These are phyloP conservation scores for Drosophila orena DNA, from an alignment of 1,140 invertebrate genomes.

Conservation along the genomic window DNA sequence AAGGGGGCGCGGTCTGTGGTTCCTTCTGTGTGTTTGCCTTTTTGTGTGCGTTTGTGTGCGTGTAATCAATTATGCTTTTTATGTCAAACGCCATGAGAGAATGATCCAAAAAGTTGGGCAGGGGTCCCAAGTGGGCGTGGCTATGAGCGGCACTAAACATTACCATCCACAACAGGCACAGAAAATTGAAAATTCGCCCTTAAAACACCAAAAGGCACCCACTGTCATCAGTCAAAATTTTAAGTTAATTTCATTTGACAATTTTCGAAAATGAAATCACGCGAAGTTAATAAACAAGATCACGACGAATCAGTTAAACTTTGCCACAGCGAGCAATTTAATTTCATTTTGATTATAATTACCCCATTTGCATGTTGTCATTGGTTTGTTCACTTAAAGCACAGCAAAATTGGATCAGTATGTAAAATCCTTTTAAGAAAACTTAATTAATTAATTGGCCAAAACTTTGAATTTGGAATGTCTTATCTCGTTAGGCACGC, in stretches of 20 bases:
- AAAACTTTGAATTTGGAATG: no score
- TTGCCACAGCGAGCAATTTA: slow-evolving; percentile 42
- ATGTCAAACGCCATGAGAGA: slow-evolving; percentile 56
- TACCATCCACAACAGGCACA: slow-evolving; percentile 39
- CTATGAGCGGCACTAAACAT: slow-evolving; percentile 23
- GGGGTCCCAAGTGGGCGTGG: slow-evolving; percentile 5
- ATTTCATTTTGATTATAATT: slow-evolving; percentile 61
- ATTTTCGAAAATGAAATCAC: slow-evolving; percentile 3
- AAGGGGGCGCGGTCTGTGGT: slow-evolving; percentile 8
- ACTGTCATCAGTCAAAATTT: slow-evolving; percentile 40
- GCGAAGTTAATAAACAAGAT: slow-evolving; percentile 22
- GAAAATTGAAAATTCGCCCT: no score
- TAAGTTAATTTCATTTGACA: slow-evolving; percentile 27
- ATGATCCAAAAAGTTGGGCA: neutral
- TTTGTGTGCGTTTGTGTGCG: slow-evolving; percentile 16
- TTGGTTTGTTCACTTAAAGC: neutral
- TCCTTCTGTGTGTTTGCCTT: slow-evolving; percentile 3
- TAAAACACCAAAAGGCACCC: neutral
- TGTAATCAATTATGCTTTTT: slow-evolving; percentile 81
- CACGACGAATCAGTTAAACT: slow-evolving; percentile 16
- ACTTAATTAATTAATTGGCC: no score
- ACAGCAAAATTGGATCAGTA: neutral
- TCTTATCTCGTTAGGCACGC: no score
- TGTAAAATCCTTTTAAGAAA: neutral
- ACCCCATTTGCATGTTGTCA: slow-evolving; percentile 46